A percentile compares a stretch with the other conserved stretches of the same genome.
Conservation (phyloP, 2,888 invertebrate genomes). For the Stratiomys singularior region DNA sequence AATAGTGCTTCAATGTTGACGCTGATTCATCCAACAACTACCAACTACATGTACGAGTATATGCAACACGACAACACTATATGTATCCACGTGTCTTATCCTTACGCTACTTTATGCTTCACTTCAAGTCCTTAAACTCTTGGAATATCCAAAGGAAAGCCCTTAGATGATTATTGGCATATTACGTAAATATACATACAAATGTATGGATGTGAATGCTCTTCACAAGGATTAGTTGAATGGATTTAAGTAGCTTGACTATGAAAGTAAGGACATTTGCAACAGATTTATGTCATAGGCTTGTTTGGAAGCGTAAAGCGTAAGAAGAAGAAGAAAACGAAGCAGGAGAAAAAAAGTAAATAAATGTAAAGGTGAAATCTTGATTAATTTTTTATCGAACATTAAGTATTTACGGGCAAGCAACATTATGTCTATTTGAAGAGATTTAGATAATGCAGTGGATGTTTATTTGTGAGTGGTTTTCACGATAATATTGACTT, state of each 20-base stretch:
- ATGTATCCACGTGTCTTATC: not conserved
- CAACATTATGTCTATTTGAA: too few relatives aligned
- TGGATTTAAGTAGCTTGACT: conserved; percentile 39
- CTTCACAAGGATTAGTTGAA: conserved; percentile 40
- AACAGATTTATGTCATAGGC: conserved; percentile 40
- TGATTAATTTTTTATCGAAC: conserved; percentile 37
- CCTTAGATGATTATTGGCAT: conserved; percentile 24
- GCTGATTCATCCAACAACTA: too few relatives aligned
- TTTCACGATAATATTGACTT: too few relatives aligned
- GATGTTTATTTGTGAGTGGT: too few relatives aligned
- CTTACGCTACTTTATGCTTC: not conserved
- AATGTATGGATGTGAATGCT: conserved; percentile 16
- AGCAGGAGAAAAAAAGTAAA: not conserved
- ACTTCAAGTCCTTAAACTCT: not conserved
- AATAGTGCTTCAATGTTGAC: conserved; percentile 1
- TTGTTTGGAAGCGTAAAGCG: not conserved
- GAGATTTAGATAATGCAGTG: too few relatives aligned
- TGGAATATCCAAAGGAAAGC: not conserved
- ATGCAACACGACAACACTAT: not conserved
- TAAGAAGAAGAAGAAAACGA: not conserved
- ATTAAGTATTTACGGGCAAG: not conserved
- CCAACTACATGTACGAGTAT: too few relatives aligned
- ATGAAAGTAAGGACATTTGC: conserved; percentile 36
- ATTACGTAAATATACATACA: conserved; percentile 35
- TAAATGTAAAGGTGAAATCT: conserved; percentile 11